These are phyloP conservation scores for Conopomorpha cramerella DNA, from an alignment of 1,140 invertebrate species.

Conservation along the genomic window DNA sequence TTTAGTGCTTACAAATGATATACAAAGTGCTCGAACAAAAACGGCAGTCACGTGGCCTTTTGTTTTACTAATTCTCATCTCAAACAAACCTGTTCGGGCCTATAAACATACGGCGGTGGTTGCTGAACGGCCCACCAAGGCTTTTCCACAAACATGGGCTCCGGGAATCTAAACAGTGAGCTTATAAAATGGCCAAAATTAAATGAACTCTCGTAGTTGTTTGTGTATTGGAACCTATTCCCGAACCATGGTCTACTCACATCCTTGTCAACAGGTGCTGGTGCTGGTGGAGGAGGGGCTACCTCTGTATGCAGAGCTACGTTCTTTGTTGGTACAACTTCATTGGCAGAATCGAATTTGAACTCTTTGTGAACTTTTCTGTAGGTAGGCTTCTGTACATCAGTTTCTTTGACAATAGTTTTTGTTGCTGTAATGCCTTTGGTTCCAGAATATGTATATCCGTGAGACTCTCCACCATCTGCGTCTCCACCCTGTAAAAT, in stretches of 20 bases:
- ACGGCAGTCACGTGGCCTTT: too few species aligned
- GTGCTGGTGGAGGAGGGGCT: conserved; percentile 6
- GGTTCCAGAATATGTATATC: conserved; percentile 18
- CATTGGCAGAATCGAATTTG: conserved; percentile 24
- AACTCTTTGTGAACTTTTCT: conserved; percentile 24
- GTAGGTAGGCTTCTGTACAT: conserved; percentile 11
- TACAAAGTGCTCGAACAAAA: too few species aligned
- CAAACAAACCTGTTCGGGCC: conserved; percentile 21
- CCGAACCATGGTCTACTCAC: too few species aligned
- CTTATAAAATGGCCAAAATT: conserved; percentile 13
- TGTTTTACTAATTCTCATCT: too few species aligned
- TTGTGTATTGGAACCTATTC: too few species aligned
- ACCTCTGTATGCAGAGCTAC: too few species aligned
- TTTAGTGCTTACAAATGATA: too few species aligned
- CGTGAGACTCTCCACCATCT: conserved; percentile 16
- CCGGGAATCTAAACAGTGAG: conserved; percentile 14
- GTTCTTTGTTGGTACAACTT: too few species aligned
- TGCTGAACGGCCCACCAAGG: too few species aligned
- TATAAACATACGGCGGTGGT: conserved; percentile 5
- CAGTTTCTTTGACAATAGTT: conserved; percentile 13
- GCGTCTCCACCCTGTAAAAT: conserved; percentile 27
- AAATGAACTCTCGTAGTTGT: conserved; percentile 5
- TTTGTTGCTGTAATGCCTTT: conserved; percentile 12
- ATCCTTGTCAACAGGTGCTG: conserved; percentile 30
- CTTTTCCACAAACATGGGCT: conserved; percentile 5